Evolutionary conservation across 2,888 invertebrate genomes (phyloP).

Genomic region (Dione vanillae): DNA sequence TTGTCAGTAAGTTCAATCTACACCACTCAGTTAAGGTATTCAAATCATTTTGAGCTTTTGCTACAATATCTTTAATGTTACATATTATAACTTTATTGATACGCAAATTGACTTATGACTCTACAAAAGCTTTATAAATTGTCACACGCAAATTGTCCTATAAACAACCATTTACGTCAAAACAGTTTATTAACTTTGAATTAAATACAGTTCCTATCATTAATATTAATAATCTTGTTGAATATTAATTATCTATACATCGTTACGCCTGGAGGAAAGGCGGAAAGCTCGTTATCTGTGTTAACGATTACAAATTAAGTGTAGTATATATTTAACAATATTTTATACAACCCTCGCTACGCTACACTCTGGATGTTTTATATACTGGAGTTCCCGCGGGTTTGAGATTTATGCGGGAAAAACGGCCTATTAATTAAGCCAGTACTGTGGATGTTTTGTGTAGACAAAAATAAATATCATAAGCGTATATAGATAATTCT

Average conservation of each 20-base stretch:
- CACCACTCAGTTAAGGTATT: too few species aligned
- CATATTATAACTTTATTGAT: not conserved
- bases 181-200: not conserved
- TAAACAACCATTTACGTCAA: not conserved
- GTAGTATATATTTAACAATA: not conserved
- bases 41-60: too few species aligned
- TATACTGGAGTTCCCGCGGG: too few species aligned
- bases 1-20: too few species aligned
- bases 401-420: too few species aligned
- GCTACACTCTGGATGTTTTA: too few species aligned
- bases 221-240: constrained; percentile 5
- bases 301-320: not conserved
- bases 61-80: too few species aligned
- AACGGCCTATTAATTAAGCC: too few species aligned
- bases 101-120: not conserved
- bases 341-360: too few species aligned
- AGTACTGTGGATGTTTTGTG: not conserved
- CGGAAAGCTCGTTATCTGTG: not conserved
- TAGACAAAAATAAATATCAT: not conserved
- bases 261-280: not conserved
- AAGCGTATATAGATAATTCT: too few species aligned
- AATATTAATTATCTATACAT: constrained; percentile 13
- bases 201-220: constrained; percentile 11
- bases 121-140: not conserved
- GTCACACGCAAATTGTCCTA: not conserved